A percentile compares a stretch with the other conserved stretches of the same genome.
Conservation (phyloP, 2,888 invertebrate species). For the Acleris cristana region DNA sequence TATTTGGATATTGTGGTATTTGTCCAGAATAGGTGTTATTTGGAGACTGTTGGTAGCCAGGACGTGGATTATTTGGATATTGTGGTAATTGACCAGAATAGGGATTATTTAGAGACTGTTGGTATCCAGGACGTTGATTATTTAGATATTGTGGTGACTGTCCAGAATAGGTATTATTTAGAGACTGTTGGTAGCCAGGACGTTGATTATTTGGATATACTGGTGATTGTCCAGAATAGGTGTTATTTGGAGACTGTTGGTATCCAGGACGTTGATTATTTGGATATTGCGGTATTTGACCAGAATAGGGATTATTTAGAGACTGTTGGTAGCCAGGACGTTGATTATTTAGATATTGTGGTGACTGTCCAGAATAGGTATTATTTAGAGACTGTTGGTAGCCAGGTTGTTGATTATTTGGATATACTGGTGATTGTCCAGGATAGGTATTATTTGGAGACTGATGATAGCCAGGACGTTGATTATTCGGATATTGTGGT, state of each 20-base stretch:
- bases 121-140: slow-evolving; percentile 1
- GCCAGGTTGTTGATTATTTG: background rate
- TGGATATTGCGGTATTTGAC: no score
- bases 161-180: background rate
- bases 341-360: background rate
- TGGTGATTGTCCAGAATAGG: background rate
- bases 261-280: background rate
- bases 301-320: no score
- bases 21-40: slow-evolving; percentile 33
- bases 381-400: slow-evolving; percentile 4
- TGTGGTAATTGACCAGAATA: background rate
- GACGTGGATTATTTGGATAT: background rate
- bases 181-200: background rate
- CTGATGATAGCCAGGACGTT: background rate
- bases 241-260: background rate
- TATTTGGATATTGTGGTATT: slow-evolving; percentile 32
- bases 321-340: background rate
- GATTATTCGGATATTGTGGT: background rate
- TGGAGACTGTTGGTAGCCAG: slow-evolving; percentile 33
- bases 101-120: slow-evolving; percentile 1
- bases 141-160: background rate
- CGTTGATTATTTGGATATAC: background rate
- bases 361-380: background rate
- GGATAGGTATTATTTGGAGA: no score
- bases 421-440: no score